Evolutionary conservation across 2,797 vertebrate species (phyloP), one percentile per base, ranked within the genome.

Genomic region (Hippoglossus hippoglossus): DNA sequence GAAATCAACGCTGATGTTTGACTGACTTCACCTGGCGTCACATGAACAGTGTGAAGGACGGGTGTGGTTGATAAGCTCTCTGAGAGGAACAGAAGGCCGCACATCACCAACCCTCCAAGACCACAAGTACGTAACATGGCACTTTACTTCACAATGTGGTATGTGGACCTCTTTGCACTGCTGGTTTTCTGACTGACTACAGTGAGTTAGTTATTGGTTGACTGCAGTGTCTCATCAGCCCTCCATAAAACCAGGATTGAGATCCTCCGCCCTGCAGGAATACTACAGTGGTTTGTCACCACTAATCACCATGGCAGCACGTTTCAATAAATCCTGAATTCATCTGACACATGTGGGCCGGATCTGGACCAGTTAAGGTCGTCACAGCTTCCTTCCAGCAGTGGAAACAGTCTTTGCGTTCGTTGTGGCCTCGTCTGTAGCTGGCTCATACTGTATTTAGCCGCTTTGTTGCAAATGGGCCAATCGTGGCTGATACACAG

Each of bases 41-140:
- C n/a, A 47, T 24, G 24, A 16, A 50, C 41, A 51, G 10, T 53
- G 0, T 24, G 22, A 26, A 53, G 28, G 36, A 51, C 46, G 64
- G 16, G 19, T 62, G 46, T 56, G 49, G 21, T 18, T 71, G 46
- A 54, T 50, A 2, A 6, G 12, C n/a, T n/a, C 16, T 34, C 56
- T 55, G 53, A 61, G 2, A 59, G 39, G 21, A 46, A 60, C 44
- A 49, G 53, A 72, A 52, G 46, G 47, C 12, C 34, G 12, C 18
- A 34, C 19, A n/a, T 52, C 19, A 49, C 9, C 56, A 3, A 10
- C 18, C 49, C 25, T 24, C 16, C 36, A 13, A 39, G 12, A 39
- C 12, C 36, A 34, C 31, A 34, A 39, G 36, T 12, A 13, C 4
- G 10, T 39, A 39, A 39, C 12, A 4, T 13, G 3, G 36, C 36